Conservation (phyloP, 2,113 vertebrate genomes). For the Eublepharis macularius region DNA sequence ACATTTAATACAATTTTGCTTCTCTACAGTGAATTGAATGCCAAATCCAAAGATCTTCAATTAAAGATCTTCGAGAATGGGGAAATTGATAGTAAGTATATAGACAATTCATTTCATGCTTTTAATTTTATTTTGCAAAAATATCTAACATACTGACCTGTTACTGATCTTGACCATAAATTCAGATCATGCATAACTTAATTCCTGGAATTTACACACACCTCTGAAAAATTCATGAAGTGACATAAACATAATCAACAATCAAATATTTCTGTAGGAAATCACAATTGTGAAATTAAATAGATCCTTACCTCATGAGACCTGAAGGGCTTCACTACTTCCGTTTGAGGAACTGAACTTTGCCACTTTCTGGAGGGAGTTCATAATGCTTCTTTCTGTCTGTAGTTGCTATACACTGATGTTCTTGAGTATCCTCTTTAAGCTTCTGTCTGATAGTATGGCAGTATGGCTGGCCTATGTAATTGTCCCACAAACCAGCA, state of each 20-base stretch:
- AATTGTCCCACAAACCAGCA: too few species aligned
- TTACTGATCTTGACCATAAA: not conserved
- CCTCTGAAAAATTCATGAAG: not conserved
- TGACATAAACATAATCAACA: not conserved
- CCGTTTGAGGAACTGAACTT: not conserved
- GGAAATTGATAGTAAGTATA: constrained; percentile 80
- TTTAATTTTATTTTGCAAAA: not conserved
- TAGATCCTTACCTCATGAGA: not conserved
- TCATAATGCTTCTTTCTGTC: not conserved
- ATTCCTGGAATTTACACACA: not conserved
- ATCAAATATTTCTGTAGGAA: not conserved
- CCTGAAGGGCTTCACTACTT: not conserved
- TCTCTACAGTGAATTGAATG: constrained; percentile 88
- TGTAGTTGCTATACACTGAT: not conserved
- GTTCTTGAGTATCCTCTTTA: not conserved
- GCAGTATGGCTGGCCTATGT: too few species aligned
- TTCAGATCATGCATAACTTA: not conserved
- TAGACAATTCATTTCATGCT: not conserved
- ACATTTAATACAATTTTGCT: constrained; percentile 12
- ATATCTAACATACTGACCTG: rapidly evolving
- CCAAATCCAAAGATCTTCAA: constrained; percentile 88
- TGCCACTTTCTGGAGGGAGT: not conserved
- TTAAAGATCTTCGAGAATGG: constrained; percentile 83
- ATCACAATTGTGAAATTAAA: not conserved
- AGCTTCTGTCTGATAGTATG: too few species aligned